Conservation (phyloP, 2,888 invertebrate genomes). For the Ormia ochracea region DNA sequence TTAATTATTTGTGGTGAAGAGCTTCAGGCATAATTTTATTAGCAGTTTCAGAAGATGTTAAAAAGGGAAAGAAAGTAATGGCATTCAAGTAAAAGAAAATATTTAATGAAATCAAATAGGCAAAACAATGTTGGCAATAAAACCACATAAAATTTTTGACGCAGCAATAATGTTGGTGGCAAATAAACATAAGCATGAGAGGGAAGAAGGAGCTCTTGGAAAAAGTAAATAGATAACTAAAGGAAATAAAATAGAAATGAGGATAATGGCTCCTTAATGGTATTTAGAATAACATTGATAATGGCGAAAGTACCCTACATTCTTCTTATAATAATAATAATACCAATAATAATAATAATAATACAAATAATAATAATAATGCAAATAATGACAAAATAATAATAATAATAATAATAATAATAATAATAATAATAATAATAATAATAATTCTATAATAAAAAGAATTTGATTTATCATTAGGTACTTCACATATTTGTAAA, state of each 20-base stretch:
- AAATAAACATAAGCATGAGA: background rate
- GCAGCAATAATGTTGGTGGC: background rate
- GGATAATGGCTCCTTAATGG: constrained; percentile 15
- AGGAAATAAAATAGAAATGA: constrained; percentile 15
- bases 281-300: background rate
- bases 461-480: too few relatives aligned
- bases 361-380: too few relatives aligned
- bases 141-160: constrained; percentile 35
- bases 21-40: background rate
- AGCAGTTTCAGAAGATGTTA: constrained; percentile 16
- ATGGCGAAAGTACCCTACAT: background rate
- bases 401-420: too few relatives aligned
- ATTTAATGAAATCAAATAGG: constrained; percentile 54
- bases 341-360: too few relatives aligned
- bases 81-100: background rate
- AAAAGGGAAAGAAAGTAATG: background rate
- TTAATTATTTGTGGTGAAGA: background rate
- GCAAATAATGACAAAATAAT: too few relatives aligned
- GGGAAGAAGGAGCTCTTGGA: background rate
- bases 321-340: too few relatives aligned
- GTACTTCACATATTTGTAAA: too few relatives aligned
- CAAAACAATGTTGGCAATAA: constrained; percentile 32
- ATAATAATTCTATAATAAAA: too few relatives aligned
- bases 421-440: too few relatives aligned
- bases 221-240: background rate